A percentile compares a stretch with the other conserved stretches of the same genome.
These are phyloP conservation scores for Helleia helle DNA, from an alignment of 2,888 invertebrate species.

Conservation along the genomic window DNA sequence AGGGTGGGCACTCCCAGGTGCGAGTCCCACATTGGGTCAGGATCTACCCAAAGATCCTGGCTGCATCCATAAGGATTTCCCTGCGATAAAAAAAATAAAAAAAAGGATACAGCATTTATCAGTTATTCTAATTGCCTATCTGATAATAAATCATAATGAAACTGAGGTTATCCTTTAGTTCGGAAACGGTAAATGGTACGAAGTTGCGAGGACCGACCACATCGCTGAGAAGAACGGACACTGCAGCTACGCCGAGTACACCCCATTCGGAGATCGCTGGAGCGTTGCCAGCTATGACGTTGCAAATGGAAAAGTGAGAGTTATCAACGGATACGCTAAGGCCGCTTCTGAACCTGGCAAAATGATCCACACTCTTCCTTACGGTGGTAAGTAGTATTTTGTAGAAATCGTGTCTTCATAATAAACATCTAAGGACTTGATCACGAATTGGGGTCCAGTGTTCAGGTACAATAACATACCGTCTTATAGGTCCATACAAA, in stretches of 20 bases:
- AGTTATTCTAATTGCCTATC: neutral
- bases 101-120: neutral
- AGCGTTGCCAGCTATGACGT: conserved; percentile 50
- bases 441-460: too few relatives aligned
- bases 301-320: conserved; percentile 38
- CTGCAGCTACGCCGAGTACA: conserved; percentile 68
- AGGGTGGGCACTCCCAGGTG: too few relatives aligned
- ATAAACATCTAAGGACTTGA: neutral
- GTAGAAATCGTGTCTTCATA: neutral
- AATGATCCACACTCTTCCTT: conserved; percentile 38
- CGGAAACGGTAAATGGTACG: conserved; percentile 32
- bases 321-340: conserved; percentile 49
- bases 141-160: conserved; percentile 22
- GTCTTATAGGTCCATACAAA: too few relatives aligned
- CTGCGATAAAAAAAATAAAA: too few relatives aligned
- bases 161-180: conserved; percentile 27
- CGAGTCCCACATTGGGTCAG: too few relatives aligned
- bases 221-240: conserved; percentile 16
- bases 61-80: too few relatives aligned
- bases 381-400: conserved; percentile 33
- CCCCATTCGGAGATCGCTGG: conserved; percentile 44
- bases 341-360: conserved; percentile 45
- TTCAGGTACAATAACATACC: too few relatives aligned
- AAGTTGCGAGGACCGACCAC: conserved; percentile 21
- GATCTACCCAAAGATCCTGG: too few relatives aligned